Evolutionary conservation across 2,888 invertebrate genomes (phyloP), one percentile per base, ranked within the genome.

Genomic region (Protodeltote pygarga): DNA sequence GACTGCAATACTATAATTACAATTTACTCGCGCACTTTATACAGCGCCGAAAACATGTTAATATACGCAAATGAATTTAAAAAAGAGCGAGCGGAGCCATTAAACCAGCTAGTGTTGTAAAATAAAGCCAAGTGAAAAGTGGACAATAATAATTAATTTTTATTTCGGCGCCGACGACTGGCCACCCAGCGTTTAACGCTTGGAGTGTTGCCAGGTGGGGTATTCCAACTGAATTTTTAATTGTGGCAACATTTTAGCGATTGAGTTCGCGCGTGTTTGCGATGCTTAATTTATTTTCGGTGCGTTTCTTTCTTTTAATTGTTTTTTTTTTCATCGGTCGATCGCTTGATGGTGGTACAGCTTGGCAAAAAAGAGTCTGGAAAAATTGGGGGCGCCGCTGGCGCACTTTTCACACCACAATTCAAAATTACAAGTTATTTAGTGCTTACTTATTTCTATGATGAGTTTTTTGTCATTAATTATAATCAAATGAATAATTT

Each of bases 121-220:
- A 63, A 60, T 54, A 59, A 55, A 55, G 47, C 48, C 51, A 50
- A 65, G 45, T 57, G 52, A 62, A 55, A 62, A 53, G 52, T 53
- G 59, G 37, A 51, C 59, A 60, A 73, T 71, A 66, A 63, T 71
- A 72, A 73, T 72, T 68, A 70, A 57, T 68, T 74, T 74, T 73
- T 73, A 66, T 72, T 72, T 67, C 57, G 41, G 58, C 57, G 51
- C 49, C 55, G 61, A 46, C 55, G 57, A 57, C 61, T 34, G 52
- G 50, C 47, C 61, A 62, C 62, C 62, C 68, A 64, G 53, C 59
- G 38, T 55, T 66, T 58, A 61, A 62, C 61, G 57, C 58, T 73
- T 75, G 74, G 74, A 70, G 60, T 68, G 63, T 60, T 74, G 74
- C 74, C 74, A 75, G 65, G 48, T 50, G 47, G 49, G 52, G 52